A percentile compares a stretch with the other conserved stretches of the same genome.
Conservation (phyloP, 2,797 vertebrate species). For the Hyperoplus lanceolatus region DNA sequence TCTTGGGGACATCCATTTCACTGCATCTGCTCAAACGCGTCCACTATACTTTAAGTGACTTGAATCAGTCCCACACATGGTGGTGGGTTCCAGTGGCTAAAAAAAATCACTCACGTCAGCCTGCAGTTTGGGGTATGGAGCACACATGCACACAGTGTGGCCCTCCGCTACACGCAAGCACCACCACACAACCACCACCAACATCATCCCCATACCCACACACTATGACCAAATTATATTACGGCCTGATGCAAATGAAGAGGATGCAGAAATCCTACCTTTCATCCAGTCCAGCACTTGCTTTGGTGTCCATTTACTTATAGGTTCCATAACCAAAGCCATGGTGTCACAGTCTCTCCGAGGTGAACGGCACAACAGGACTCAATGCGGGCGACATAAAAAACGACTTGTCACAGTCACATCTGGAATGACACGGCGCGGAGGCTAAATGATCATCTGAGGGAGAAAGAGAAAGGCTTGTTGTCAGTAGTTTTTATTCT, state of each 20-base stretch:
- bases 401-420: conserved; percentile 78
- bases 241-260: conserved; percentile 34
- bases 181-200: conserved; percentile 19
- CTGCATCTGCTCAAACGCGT: conserved; percentile 36
- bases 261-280: conserved; percentile 84
- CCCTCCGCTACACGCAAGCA: conserved; percentile 63
- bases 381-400: conserved; percentile 79
- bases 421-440: conserved; percentile 75
- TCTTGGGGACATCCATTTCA: conserved; percentile 53
- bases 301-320: conserved; percentile 96
- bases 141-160: conserved; percentile 66
- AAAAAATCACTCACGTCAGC: conserved; percentile 51
- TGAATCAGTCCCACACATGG: conserved; percentile 36
- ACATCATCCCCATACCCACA: conserved; percentile 37
- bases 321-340: conserved; percentile 94
- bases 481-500: conserved; percentile 69
- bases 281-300: conserved; percentile 96
- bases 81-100: conserved; percentile 10
- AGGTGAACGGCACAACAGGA: conserved; percentile 85
- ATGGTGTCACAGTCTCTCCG: conserved; percentile 89
- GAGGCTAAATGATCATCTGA: conserved; percentile 36
- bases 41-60: conserved; percentile 50
- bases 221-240: neutral
- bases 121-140: conserved; percentile 52
- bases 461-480: conserved; percentile 46